Evolutionary conservation across 2,888 invertebrate species (phyloP).

Genomic region (Philhelius pedissequus): DNA sequence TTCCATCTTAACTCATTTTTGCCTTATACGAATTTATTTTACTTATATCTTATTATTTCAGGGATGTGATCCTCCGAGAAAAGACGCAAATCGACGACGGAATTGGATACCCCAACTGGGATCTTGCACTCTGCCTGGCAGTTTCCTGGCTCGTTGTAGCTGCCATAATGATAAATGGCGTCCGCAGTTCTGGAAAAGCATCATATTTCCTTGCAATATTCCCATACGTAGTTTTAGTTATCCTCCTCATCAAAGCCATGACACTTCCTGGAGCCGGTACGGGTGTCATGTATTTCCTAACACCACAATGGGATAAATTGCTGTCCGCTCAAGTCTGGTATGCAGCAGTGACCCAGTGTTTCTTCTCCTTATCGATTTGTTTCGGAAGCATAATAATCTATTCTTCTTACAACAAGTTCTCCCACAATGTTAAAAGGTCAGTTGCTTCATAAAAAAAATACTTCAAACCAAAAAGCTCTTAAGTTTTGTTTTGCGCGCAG

Average conservation of each 20-base stretch:
- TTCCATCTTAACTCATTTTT: no score
- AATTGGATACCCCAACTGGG: constrained; percentile 81
- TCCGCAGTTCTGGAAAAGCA: constrained; percentile 82
- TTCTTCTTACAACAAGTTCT: constrained; percentile 82
- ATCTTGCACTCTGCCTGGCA: constrained; percentile 80
- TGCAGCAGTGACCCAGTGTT: constrained; percentile 83
- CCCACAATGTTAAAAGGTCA: constrained; percentile 81
- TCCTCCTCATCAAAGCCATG: constrained; percentile 81
- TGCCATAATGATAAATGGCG: constrained; percentile 80
- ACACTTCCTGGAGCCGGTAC: constrained; percentile 82
- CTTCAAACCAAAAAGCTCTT: not conserved
- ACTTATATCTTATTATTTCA: no score
- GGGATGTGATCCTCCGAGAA: constrained; percentile 80
- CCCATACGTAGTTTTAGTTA: constrained; percentile 82
- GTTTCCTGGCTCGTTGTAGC: constrained; percentile 81
- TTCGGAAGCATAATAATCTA: constrained; percentile 83
- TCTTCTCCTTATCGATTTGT: constrained; percentile 83
- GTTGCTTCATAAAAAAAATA: no score
- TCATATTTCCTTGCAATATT: constrained; percentile 87
- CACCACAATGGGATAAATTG: constrained; percentile 82
- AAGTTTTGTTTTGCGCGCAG: constrained; percentile 76
- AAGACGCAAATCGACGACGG: constrained; percentile 80
- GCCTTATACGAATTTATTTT: no score
- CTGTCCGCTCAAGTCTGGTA: constrained; percentile 80
- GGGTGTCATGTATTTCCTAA: constrained; percentile 83